Conservation (phyloP, 2,113 vertebrate genomes). For the Himantopus leucocephalus region DNA sequence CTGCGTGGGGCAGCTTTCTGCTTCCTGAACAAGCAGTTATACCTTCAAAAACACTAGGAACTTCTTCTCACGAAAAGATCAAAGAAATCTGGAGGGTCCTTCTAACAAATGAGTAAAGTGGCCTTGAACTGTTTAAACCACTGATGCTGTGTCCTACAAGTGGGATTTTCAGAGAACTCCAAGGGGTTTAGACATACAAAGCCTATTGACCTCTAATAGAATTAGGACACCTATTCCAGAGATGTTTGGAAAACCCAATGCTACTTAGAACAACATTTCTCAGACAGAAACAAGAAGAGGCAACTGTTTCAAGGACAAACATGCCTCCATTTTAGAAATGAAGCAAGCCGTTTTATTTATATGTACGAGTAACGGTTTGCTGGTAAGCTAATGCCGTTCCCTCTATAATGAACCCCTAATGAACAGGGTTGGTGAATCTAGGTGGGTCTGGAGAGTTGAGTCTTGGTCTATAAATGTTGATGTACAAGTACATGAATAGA, state of each 20-base stretch:
- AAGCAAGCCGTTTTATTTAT: background rate
- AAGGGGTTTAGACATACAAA: background rate
- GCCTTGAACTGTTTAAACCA: background rate
- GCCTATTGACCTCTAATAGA: conserved; percentile 14
- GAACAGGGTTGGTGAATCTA: background rate
- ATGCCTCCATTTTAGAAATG: accelerated
- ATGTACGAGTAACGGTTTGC: background rate
- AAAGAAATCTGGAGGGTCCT: conserved; percentile 23
- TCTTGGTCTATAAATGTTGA: background rate
- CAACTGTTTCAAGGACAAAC: background rate
- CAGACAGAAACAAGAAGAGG: background rate
- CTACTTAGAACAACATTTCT: background rate
- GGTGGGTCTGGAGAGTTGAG: background rate
- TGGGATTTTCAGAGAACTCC: background rate
- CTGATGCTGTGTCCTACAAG: background rate
- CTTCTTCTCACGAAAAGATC: background rate
- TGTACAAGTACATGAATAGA: background rate
- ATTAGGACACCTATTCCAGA: conserved; percentile 27
- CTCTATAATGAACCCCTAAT: background rate
- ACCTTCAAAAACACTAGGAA: background rate
- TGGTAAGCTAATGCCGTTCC: background rate
- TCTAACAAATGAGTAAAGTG: background rate
- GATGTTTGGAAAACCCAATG: background rate
- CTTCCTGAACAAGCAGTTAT: background rate
- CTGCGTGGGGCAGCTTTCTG: background rate